These are phyloP conservation scores for Holothuria leucospilota DNA, from an alignment of 53 echinoderm and acorn worm genomes.

Conservation along the genomic window DNA sequence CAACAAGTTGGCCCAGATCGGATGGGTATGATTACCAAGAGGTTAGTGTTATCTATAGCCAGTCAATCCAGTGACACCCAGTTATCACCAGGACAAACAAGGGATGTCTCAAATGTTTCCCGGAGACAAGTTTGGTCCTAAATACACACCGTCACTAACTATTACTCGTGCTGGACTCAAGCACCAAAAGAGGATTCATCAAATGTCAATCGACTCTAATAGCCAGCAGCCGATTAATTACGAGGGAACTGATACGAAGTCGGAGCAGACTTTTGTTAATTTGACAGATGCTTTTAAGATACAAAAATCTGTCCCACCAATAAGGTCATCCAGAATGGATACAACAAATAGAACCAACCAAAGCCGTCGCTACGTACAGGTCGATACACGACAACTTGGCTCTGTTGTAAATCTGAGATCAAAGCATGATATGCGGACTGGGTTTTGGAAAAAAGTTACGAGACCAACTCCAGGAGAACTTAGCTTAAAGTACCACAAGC, in stretches of 20 bases:
- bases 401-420: background rate
- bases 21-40: too few species aligned
- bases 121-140: background rate
- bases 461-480: constrained; percentile 78
- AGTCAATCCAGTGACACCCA: too few species aligned
- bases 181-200: background rate
- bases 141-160: constrained; percentile 16
- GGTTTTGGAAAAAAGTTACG: constrained; percentile 72
- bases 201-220: too few species aligned
- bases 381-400: background rate
- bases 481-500: constrained; percentile 65
- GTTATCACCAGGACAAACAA: too few species aligned
- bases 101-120: background rate
- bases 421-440: constrained; percentile 62
- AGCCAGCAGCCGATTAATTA: too few species aligned
- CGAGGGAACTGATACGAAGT: too few species aligned
- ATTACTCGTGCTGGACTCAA: background rate
- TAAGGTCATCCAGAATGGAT: background rate
- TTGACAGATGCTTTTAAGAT: too few species aligned
- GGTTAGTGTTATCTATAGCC: too few species aligned
- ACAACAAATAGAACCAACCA: background rate
- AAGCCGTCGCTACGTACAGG: background rate
- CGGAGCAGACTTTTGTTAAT: too few species aligned
- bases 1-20: too few species aligned
- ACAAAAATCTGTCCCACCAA: background rate